phyloP scores from a whole-genome alignment of 2,797 vertebrate species.

The Enoplosus armatus region DNA sequence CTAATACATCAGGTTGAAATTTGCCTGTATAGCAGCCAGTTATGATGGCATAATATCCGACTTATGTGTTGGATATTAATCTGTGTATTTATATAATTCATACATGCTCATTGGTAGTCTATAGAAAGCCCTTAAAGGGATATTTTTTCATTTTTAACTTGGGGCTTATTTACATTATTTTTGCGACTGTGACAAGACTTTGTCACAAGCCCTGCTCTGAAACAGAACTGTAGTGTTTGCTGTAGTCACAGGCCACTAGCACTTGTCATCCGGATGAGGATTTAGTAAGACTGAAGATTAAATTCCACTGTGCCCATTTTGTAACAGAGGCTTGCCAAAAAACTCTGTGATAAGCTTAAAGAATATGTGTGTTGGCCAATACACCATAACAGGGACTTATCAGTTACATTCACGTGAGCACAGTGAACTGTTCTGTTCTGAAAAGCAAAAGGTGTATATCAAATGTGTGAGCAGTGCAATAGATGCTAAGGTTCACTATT shows the following conservation, averaged over 20 bases:
- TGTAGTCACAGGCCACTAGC: neutral
- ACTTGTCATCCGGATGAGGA: neutral
- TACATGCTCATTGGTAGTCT: neutral
- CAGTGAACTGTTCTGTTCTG: neutral
- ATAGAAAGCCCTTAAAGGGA: too few species aligned
- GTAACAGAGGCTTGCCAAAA: neutral
- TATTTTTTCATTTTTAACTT: neutral
- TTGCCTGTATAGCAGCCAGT: neutral
- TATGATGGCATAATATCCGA: neutral
- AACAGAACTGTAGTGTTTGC: neutral
- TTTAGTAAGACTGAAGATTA: neutral
- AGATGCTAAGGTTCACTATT: neutral
- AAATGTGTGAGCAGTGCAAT: neutral
- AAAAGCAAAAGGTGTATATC: neutral
- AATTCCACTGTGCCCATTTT: conserved; percentile 8
- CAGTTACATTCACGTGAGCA: neutral
- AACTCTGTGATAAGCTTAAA: neutral
- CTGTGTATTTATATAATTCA: neutral
- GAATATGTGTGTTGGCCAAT: conserved; percentile 9
- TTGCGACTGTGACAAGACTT: neutral
- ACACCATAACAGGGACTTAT: neutral
- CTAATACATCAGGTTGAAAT: neutral
- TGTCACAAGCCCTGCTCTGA: neutral
- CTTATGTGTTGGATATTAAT: neutral
- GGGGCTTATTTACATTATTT: too few species aligned